Percentiles rank a stretch among this genome's conserved stretches.
Evolutionary conservation across 2,888 invertebrate genomes (phyloP).

Genomic region (Entomobrya multifasciata): DNA sequence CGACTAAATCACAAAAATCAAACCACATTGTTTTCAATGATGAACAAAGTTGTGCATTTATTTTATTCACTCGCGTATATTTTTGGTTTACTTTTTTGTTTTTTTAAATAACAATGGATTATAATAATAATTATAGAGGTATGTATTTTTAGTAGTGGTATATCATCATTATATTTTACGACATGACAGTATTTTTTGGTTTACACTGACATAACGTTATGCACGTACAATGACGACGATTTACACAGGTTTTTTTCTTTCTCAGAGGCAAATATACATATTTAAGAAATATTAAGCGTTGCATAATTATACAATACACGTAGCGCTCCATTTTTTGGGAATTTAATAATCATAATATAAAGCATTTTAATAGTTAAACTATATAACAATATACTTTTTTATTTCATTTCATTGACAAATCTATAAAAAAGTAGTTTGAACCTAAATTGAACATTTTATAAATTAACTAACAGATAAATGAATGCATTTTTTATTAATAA

Average conservation of each 20-base stretch:
- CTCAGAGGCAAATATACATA: constrained; percentile 57
- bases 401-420: not conserved
- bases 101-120: constrained; percentile 6
- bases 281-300: constrained; percentile 58
- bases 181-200: constrained; percentile 7
- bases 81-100: not conserved
- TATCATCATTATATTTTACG: constrained; percentile 15
- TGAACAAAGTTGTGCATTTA: constrained; percentile 61
- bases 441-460: not conserved
- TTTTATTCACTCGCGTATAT: constrained; percentile 35
- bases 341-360: not conserved
- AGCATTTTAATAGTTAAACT: constrained; percentile 9
- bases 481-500: too few relatives aligned
- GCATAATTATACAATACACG: constrained; percentile 34
- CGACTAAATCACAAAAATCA: not conserved
- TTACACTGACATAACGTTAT: constrained; percentile 1
- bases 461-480: not conserved
- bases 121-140: not conserved
- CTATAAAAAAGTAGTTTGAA: not conserved
- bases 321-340: not conserved
- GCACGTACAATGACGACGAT: not conserved
- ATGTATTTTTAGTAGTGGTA: constrained; percentile 10
- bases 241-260: constrained; percentile 31
- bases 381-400: not conserved
- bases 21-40: constrained; percentile 31